A percentile compares a stretch with the other conserved stretches of the same genome.
Conservation (phyloP, 2,888 invertebrate genomes). For the Empis livida region DNA sequence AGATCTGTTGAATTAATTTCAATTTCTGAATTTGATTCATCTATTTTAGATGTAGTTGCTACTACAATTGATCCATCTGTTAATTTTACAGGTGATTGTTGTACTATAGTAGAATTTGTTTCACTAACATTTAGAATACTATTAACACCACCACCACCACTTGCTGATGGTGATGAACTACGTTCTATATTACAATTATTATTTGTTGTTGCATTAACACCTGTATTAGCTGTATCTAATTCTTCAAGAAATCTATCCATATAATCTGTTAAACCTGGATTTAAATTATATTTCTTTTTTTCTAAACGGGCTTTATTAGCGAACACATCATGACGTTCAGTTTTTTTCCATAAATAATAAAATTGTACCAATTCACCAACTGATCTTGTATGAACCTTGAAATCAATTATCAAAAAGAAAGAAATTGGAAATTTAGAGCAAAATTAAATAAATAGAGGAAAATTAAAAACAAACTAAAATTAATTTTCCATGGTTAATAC, state of each 20-base stretch:
- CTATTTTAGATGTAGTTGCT: too few species aligned
- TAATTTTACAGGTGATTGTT: too few species aligned
- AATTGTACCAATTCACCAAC: constrained; percentile 96
- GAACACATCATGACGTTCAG: constrained; percentile 83
- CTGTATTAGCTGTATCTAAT: constrained; percentile 41
- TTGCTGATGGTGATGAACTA: not conserved
- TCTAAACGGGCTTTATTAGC: constrained; percentile 80
- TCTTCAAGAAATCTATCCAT: constrained; percentile 88
- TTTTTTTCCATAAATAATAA: constrained; percentile 96
- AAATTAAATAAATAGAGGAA: too few species aligned
- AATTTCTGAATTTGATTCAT: too few species aligned
- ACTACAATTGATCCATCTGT: too few species aligned
- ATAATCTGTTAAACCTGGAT: constrained; percentile 87
- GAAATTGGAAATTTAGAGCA: too few species aligned
- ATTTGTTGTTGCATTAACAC: not conserved
- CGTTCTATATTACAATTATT: not conserved
- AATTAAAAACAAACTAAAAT: too few species aligned
- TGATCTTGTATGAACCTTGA: constrained; percentile 65
- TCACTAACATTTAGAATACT: not conserved
- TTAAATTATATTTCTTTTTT: constrained; percentile 83
- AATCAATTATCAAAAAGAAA: not conserved
- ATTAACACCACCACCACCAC: not conserved
- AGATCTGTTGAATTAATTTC: too few species aligned
- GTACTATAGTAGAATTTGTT: too few species aligned
- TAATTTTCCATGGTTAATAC: too few species aligned